Conservation (phyloP, 2,888 invertebrate genomes). For the Nomada fabriciana region DNA sequence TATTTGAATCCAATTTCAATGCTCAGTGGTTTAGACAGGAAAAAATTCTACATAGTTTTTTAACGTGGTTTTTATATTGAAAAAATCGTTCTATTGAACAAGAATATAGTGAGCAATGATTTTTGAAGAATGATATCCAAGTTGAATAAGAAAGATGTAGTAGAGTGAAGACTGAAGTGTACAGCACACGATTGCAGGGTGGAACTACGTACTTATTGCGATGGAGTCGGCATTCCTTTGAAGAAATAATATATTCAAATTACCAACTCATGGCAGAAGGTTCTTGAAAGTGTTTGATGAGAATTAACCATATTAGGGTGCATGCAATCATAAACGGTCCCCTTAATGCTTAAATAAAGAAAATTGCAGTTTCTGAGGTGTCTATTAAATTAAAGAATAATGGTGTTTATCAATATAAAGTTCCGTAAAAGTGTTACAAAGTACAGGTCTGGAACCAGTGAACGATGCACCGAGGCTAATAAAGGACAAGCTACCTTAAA, state of each 20-base stretch:
- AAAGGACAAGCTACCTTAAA: background rate
- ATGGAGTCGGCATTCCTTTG: conserved; percentile 11
- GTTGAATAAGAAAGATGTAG: no score
- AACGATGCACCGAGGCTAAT: background rate
- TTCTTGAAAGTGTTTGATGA: conserved; percentile 24
- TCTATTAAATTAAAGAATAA: conserved; percentile 19
- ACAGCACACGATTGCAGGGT: background rate
- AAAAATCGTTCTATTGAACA: background rate
- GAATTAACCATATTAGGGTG: conserved; percentile 34
- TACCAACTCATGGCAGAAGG: background rate
- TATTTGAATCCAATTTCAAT: no score
- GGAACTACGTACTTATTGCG: background rate
- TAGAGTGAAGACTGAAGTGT: background rate
- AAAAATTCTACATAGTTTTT: no score
- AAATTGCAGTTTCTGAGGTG: conserved; percentile 9
- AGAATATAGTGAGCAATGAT: background rate
- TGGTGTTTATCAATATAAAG: background rate
- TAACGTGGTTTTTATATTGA: background rate
- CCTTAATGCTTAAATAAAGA: background rate
- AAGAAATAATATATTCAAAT: conserved; percentile 25
- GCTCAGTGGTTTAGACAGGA: no score
- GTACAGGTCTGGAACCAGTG: background rate
- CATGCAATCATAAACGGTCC: conserved; percentile 27
- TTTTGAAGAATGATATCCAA: background rate
- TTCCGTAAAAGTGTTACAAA: background rate